These are phyloP conservation scores for Osmoderma eremita DNA, from an alignment of 2,888 invertebrate species.

Conservation along the genomic window DNA sequence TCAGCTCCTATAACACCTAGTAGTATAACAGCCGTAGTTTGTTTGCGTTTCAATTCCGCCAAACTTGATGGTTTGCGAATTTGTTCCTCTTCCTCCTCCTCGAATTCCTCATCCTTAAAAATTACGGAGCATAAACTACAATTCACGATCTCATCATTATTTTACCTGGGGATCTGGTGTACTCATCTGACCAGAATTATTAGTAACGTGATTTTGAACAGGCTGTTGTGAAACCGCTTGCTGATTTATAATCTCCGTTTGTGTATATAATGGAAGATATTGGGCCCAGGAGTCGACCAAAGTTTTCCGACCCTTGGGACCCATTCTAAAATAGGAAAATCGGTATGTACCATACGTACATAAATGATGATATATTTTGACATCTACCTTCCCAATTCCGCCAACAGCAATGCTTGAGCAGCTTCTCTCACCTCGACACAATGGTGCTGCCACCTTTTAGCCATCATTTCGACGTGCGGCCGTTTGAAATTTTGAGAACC, in stretches of 20 bases:
- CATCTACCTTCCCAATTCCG: constrained; percentile 82
- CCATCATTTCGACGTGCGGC: constrained; percentile 98
- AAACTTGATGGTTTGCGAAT: constrained; percentile 85
- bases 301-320: constrained; percentile 89
- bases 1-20: constrained; percentile 98
- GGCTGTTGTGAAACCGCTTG: constrained; percentile 67
- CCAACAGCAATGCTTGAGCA: constrained; percentile 92
- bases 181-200: constrained; percentile 46
- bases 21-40: constrained; percentile 96
- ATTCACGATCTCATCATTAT: not conserved
- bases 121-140: not conserved
- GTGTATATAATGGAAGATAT: constrained; percentile 88
- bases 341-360: not conserved
- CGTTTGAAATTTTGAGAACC: constrained; percentile 86
- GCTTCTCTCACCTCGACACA: constrained; percentile 98
- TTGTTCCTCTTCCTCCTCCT: constrained; percentile 88
- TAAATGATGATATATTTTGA: not conserved
- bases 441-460: constrained; percentile 98
- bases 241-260: constrained; percentile 80
- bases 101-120: constrained; percentile 77
- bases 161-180: constrained; percentile 42
- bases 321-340: constrained; percentile 69
- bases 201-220: constrained; percentile 63
- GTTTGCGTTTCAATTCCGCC: constrained; percentile 89
- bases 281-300: constrained; percentile 97